phyloP scores from a whole-genome alignment of 2,113 vertebrate genomes.

The Protomyctophum bolini region DNA sequence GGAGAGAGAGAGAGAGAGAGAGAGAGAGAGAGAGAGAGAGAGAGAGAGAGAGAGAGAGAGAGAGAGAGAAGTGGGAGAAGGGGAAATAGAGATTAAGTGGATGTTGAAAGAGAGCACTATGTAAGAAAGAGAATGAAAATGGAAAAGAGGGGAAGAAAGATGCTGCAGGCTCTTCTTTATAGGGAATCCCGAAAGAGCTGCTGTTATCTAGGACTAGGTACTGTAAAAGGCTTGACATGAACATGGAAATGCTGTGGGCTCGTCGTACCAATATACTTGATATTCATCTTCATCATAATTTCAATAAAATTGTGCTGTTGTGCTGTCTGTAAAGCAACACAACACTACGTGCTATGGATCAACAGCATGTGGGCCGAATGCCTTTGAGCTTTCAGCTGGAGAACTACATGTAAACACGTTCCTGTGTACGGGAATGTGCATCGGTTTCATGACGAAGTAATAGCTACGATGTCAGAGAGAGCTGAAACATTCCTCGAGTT shows the following conservation, averaged over 20 bases:
- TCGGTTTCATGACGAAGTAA: slow-evolving; percentile 18
- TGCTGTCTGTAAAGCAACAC: not conserved
- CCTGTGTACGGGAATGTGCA: slow-evolving; percentile 23
- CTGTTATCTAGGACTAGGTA: slow-evolving; percentile 9
- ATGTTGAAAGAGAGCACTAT: too few relatives aligned
- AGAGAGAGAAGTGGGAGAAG: not conserved
- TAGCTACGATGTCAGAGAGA: slow-evolving; percentile 6
- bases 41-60: not conserved
- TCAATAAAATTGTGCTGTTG: not conserved
- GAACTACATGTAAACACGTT: not conserved
- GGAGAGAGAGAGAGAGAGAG: not conserved
- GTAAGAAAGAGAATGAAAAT: not conserved
- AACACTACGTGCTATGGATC: slow-evolving; percentile 15
- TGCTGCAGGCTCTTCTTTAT: slow-evolving; percentile 29
- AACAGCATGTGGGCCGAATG: slow-evolving; percentile 19
- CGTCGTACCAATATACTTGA: not conserved
- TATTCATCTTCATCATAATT: too few relatives aligned
- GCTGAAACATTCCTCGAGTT: slow-evolving; percentile 42
- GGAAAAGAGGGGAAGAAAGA: not conserved
- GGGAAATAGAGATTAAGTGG: slow-evolving; percentile 10
- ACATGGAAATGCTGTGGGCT: not conserved
- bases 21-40: not conserved
- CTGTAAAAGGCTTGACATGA: not conserved
- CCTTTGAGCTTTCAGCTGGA: slow-evolving; percentile 10
- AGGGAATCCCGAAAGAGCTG: slow-evolving; percentile 38